phyloP scores from a whole-genome alignment of 2,113 vertebrate genomes.

The Turdus rufiventris region DNA sequence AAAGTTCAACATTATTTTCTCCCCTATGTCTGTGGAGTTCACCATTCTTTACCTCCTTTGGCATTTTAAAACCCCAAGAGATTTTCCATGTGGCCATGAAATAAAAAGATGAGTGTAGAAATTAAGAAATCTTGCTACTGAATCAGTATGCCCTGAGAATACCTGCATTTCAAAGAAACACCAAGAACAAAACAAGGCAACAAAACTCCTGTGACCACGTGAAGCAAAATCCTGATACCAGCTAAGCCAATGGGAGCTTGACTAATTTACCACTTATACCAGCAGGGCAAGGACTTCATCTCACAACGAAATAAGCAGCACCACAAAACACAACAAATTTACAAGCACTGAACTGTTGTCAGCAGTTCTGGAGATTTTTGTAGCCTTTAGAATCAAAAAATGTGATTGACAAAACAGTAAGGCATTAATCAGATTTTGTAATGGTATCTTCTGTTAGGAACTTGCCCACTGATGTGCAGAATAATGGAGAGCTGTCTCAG shows the following conservation, averaged over 20 bases:
- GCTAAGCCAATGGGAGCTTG: background rate
- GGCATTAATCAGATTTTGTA: background rate
- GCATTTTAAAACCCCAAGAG: background rate
- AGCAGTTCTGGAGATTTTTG: background rate
- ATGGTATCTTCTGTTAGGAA: background rate
- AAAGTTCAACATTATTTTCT: background rate
- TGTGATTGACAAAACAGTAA: background rate
- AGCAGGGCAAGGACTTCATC: background rate
- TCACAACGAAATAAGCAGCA: background rate
- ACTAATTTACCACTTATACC: background rate
- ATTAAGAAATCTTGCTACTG: background rate
- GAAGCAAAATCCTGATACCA: background rate
- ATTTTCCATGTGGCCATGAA: background rate
- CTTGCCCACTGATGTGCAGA: background rate
- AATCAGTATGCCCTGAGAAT: background rate
- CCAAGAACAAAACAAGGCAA: background rate
- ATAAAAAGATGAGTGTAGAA: background rate
- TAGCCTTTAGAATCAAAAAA: background rate
- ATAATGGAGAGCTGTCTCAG: background rate
- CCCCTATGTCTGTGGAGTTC: background rate
- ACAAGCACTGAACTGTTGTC: background rate
- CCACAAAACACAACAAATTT: background rate
- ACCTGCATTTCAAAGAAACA: background rate
- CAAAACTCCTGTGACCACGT: background rate
- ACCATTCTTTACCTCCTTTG: background rate